These are phyloP conservation scores for Latrodectus elegans DNA, from an alignment of 2,888 invertebrate genomes.

Conservation along the genomic window DNA sequence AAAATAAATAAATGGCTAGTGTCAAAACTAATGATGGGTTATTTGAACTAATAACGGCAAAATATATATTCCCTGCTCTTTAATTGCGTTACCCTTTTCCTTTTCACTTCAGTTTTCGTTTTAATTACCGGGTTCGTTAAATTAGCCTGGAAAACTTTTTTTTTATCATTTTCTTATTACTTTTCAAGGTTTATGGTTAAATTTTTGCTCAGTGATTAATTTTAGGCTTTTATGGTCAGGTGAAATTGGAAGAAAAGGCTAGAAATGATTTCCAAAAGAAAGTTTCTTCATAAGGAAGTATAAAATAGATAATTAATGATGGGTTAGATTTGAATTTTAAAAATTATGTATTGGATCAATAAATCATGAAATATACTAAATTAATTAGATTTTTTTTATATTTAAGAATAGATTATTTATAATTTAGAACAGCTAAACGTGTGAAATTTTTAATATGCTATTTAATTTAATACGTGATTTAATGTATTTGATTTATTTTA, in stretches of 20 bases:
- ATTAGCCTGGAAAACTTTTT: slow-evolving; percentile 8
- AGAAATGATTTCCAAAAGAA: not conserved
- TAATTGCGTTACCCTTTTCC: slow-evolving; percentile 25
- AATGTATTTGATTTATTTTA: too few relatives aligned
- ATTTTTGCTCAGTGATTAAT: not conserved
- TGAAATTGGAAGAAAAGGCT: not conserved
- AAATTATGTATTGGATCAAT: too few relatives aligned
- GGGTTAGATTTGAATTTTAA: not conserved
- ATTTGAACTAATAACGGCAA: slow-evolving; percentile 36
- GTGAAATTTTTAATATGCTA: too few relatives aligned
- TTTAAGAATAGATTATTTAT: too few relatives aligned
- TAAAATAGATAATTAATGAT: not conserved
- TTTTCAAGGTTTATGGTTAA: not conserved
- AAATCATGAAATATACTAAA: too few relatives aligned
- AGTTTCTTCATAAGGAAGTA: not conserved
- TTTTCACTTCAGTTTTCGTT: slow-evolving; percentile 14
- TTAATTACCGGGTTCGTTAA: slow-evolving; percentile 36
- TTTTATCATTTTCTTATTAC: not conserved
- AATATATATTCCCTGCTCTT: not conserved
- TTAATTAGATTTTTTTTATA: too few relatives aligned
- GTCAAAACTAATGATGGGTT: slow-evolving; percentile 46
- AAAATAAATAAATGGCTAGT: slow-evolving; percentile 31
- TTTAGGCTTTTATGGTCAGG: not conserved
- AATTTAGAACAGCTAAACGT: too few relatives aligned
- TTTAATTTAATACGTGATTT: too few relatives aligned